Conservation (phyloP, 2,797 vertebrate species). For the Channallabes apus region DNA sequence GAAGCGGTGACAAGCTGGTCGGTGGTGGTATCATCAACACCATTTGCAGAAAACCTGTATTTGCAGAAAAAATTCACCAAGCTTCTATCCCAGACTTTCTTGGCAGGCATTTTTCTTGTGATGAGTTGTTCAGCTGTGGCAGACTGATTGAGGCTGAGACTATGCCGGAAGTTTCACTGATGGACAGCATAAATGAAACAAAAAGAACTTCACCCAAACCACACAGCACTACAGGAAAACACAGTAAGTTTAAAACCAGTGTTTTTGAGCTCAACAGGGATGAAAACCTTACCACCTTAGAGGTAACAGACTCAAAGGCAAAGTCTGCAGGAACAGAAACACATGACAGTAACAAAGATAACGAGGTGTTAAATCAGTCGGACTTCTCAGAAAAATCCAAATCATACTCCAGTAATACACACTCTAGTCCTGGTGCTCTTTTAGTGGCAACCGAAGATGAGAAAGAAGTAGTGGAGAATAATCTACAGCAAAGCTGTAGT, state of each 20-base stretch:
- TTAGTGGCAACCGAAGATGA: not conserved
- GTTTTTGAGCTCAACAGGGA: not conserved
- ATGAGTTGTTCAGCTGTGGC: constrained; percentile 66
- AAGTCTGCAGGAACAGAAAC: not conserved
- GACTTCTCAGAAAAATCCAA: constrained; percentile 11
- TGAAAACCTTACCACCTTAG: not conserved
- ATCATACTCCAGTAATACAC: not conserved
- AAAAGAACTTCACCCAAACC: constrained; percentile 27
- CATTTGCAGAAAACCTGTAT: not conserved
- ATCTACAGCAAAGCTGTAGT: constrained; percentile 32
- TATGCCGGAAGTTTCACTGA: constrained; percentile 80
- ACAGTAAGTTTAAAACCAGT: constrained; percentile 13
- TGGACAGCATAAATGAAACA: constrained; percentile 76
- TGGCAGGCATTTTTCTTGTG: constrained; percentile 74
- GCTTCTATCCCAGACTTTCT: constrained; percentile 72
- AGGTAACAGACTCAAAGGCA: not conserved
- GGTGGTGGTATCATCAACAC: not conserved
- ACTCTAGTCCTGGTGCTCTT: not conserved
- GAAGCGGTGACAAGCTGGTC: not conserved
- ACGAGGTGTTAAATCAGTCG: not conserved
- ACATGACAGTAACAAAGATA: constrained; percentile 31
- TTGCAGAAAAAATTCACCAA: not conserved
- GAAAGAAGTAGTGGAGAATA: constrained; percentile 17
- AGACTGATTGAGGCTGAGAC: constrained; percentile 81
- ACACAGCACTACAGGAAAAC: not conserved